A percentile compares a stretch with the other conserved stretches of the same genome.
phyloP scores from a whole-genome alignment of 2,888 invertebrate genomes.

The Sepiola atlantica region DNA sequence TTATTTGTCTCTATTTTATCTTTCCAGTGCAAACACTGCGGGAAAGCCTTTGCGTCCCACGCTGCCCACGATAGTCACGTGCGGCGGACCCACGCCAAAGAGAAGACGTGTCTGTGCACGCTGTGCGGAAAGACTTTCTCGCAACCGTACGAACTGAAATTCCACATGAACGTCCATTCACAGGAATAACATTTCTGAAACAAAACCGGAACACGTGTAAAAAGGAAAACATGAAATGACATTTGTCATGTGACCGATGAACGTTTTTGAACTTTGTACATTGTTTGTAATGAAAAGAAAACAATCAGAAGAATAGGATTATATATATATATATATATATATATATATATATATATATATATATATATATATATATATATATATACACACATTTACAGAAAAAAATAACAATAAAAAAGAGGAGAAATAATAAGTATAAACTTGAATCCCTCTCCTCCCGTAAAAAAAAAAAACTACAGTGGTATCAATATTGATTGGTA shows the following conservation, averaged over 20 bases:
- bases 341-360: too few relatives aligned
- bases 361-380: too few relatives aligned
- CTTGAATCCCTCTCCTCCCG: too few relatives aligned
- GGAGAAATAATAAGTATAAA: too few relatives aligned
- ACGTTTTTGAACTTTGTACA: background rate
- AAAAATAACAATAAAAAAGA: too few relatives aligned
- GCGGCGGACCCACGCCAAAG: conserved; percentile 75
- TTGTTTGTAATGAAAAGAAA: background rate
- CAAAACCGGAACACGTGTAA: background rate
- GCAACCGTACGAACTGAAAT: conserved; percentile 70
- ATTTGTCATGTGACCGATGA: background rate
- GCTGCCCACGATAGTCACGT: conserved; percentile 78
- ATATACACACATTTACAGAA: too few relatives aligned
- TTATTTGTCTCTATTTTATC: background rate
- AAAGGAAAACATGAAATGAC: too few relatives aligned
- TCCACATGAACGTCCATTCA: conserved; percentile 64
- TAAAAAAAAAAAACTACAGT: too few relatives aligned
- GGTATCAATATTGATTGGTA: too few relatives aligned
- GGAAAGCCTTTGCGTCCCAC: conserved; percentile 78
- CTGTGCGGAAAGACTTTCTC: conserved; percentile 70
- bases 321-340: too few relatives aligned
- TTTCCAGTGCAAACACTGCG: conserved; percentile 77
- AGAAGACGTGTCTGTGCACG: conserved; percentile 65
- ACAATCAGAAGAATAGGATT: background rate
- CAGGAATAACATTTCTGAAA: background rate